phyloP scores from a whole-genome alignment of 1,140 invertebrate species.

The Drosophila tsacasi region DNA sequence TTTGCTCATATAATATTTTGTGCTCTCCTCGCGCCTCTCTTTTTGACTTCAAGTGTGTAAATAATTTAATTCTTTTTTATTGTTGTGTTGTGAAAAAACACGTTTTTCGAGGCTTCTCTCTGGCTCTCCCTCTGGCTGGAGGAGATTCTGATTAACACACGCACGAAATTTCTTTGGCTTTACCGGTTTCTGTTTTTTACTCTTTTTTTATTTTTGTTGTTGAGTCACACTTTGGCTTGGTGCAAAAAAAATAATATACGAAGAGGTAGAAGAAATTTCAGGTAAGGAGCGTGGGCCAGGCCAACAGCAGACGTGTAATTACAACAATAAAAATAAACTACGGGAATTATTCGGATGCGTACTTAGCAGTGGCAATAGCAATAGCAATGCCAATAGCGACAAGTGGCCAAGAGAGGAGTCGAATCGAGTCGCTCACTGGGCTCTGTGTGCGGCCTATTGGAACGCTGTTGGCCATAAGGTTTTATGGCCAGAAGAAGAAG shows the following conservation, averaged over 20 bases:
- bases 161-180: conserved; percentile 75
- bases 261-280: conserved; percentile 10
- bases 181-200: conserved; percentile 63
- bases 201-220: conserved; percentile 24
- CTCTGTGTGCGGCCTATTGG: conserved; percentile 74
- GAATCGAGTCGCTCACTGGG: conserved; percentile 5
- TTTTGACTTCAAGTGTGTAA: conserved; percentile 40
- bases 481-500: conserved; percentile 65
- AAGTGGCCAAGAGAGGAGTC: conserved; percentile 55
- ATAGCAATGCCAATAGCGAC: conserved; percentile 50
- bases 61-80: conserved; percentile 38
- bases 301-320: conserved; percentile 68
- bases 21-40: conserved; percentile 51
- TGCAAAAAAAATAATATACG: conserved; percentile 32
- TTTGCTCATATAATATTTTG: conserved; percentile 55
- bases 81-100: conserved; percentile 51
- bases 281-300: conserved; percentile 34
- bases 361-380: conserved; percentile 53
- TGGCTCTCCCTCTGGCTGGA: conserved; percentile 13
- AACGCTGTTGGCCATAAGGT: conserved; percentile 75
- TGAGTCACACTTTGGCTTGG: conserved; percentile 48
- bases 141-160: conserved; percentile 65
- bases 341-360: conserved; percentile 77
- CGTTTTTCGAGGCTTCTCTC: conserved; percentile 43
- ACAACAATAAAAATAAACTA: conserved; percentile 83